phyloP scores from a whole-genome alignment of 2,113 vertebrate species.

The Cercocebus atys region DNA sequence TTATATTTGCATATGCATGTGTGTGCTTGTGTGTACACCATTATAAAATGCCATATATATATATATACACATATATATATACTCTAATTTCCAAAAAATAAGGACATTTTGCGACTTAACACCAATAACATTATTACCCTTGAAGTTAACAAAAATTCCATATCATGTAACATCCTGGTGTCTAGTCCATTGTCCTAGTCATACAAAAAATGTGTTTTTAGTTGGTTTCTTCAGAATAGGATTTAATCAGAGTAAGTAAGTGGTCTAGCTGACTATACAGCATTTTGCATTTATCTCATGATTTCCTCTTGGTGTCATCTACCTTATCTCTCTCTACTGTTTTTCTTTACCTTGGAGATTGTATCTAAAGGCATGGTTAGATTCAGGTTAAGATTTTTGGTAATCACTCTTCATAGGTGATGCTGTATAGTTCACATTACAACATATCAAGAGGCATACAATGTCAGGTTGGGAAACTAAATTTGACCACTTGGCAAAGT shows the following conservation, averaged over 20 bases:
- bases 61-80: neutral
- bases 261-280: neutral
- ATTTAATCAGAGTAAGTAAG: neutral
- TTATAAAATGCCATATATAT: neutral
- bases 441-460: neutral
- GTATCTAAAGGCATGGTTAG: neutral
- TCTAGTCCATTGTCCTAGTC: neutral
- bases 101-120: neutral
- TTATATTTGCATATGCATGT: fast-evolving
- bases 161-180: neutral
- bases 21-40: neutral
- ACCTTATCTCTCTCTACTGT: neutral
- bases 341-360: neutral
- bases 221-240: neutral
- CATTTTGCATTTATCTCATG: constrained; percentile 10
- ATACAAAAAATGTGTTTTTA: neutral
- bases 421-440: neutral
- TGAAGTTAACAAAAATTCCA: constrained; percentile 6
- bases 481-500: neutral
- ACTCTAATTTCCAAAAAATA: neutral
- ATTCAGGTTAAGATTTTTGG: neutral
- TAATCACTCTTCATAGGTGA: neutral
- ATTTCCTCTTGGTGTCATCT: neutral
- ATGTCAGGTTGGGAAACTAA: neutral
- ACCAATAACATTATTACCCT: neutral